Percentiles rank a stretch among this genome's conserved stretches.
Evolutionary conservation across 2,113 vertebrate species (phyloP).

Genomic region (Pangasianodon hypophthalmus): DNA sequence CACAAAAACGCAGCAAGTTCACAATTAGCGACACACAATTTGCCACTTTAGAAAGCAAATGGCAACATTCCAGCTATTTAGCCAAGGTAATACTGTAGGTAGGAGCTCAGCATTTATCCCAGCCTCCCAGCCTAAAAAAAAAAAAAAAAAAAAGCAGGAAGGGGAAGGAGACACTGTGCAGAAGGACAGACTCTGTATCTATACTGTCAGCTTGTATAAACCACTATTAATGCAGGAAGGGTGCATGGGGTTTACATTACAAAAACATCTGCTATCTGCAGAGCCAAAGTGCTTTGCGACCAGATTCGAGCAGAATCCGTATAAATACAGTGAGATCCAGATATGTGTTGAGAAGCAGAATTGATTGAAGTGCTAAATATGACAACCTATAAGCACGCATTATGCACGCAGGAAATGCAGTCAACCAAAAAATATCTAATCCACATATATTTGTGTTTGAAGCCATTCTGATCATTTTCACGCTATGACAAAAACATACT

Average conservation of each 20-base stretch:
- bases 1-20: conserved; percentile 10
- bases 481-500: conserved; percentile 28
- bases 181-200: conserved; percentile 24
- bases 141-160: background rate
- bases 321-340: conserved; percentile 13
- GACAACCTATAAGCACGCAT: conserved; percentile 24
- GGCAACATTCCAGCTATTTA: conserved; percentile 47
- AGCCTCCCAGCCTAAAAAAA: background rate
- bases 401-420: conserved; percentile 10
- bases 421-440: conserved; percentile 25
- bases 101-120: conserved; percentile 36
- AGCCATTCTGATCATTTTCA: conserved; percentile 20
- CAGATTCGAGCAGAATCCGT: conserved; percentile 11
- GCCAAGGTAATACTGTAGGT: conserved; percentile 24
- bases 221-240: background rate
- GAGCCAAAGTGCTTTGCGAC: conserved; percentile 15
- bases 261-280: conserved; percentile 35
- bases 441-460: conserved; percentile 13
- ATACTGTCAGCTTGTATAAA: conserved; percentile 13
- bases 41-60: conserved; percentile 47
- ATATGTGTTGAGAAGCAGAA: background rate
- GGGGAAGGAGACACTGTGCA: background rate
- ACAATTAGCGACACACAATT: conserved; percentile 54
- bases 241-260: background rate
- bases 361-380: conserved; percentile 21